Evolutionary conservation across 2,888 invertebrate species (phyloP), one percentile per base, ranked within the genome.

Genomic region (Drosophila prolongata): DNA sequence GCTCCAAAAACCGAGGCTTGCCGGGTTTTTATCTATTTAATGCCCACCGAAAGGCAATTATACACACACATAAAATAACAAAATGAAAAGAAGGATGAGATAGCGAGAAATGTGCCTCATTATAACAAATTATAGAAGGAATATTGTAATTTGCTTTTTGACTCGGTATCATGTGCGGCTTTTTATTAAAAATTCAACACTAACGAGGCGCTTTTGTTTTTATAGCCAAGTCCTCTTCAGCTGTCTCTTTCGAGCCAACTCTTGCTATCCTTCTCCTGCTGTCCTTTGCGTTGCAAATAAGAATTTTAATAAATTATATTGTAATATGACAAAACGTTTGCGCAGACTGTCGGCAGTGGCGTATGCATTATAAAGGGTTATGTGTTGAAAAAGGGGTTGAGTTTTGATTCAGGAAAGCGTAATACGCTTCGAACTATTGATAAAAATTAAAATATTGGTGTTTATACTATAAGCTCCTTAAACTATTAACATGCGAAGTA

Each of bases 271-370:
- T 58, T 54, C 38, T 64, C 43, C 46, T 35, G 16, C 46, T 54
- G 67, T 47, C 58, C 57, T 55, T 62, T 62, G 67, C 72, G 55
- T 42, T 46, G 74, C 60, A 78, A 85, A 85, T 81, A 80, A 76
- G 85, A 85, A 79, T 87, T 87, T 89, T 81, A 89, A 87, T 87
- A 87, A 87, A 81, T 85, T 78, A 83, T 87, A 75, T 73, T 64
- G 72, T 69, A 68, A 75, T 84, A 80, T 85, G 81, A 79, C 74
- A 74, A 76, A 77, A 74, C 62, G 71, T 42, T 49, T 59, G 57
- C 40, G 40, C 46, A 52, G 40, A 43, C 55, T 40, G 35, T 52
- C 40, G 46, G 9, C 62, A 70, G 55, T 6, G 37, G 37, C 56
- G 66, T 65, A 44, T 37, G 34, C 1, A 14, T 10, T 6, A 10